phyloP scores from a whole-genome alignment of 2,113 vertebrate species.

The Coptodon bakossiorum region DNA sequence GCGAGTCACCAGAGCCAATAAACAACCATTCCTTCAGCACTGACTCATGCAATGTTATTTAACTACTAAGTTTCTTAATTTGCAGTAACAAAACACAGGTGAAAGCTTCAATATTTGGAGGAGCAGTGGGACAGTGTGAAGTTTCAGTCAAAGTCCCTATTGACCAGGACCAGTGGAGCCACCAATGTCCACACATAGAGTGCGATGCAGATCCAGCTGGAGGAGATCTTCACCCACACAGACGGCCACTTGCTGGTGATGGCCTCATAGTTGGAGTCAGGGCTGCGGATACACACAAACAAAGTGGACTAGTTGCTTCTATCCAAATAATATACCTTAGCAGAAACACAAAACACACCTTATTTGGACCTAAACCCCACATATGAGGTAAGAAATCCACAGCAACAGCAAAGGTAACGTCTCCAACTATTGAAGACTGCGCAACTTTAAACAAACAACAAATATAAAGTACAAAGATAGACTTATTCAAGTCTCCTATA shows the following conservation, averaged over 20 bases:
- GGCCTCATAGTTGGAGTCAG: constrained; percentile 78
- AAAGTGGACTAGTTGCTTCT: not conserved
- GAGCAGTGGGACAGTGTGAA: not conserved
- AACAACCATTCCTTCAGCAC: not conserved
- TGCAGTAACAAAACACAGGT: not conserved
- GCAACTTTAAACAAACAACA: not conserved
- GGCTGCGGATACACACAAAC: constrained; percentile 50
- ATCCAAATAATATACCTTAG: not conserved
- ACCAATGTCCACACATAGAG: constrained; percentile 96
- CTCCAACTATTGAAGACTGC: not conserved
- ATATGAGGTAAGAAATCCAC: not conserved
- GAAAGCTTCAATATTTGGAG: not conserved
- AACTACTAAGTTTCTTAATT: not conserved
- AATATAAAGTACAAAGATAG: not conserved
- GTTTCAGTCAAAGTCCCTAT: constrained; percentile 91
- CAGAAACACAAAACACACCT: not conserved
- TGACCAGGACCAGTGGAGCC: constrained; percentile 92
- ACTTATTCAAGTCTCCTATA: not conserved
- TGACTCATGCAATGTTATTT: not conserved
- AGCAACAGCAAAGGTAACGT: not conserved
- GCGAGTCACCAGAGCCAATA: not conserved
- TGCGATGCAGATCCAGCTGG: constrained; percentile 93
- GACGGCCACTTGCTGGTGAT: constrained; percentile 97
- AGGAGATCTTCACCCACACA: constrained; percentile 98
- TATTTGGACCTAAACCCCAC: not conserved